These are phyloP conservation scores for Lasioglossum baleicum DNA, from an alignment of 1,140 invertebrate species.

Conservation along the genomic window DNA sequence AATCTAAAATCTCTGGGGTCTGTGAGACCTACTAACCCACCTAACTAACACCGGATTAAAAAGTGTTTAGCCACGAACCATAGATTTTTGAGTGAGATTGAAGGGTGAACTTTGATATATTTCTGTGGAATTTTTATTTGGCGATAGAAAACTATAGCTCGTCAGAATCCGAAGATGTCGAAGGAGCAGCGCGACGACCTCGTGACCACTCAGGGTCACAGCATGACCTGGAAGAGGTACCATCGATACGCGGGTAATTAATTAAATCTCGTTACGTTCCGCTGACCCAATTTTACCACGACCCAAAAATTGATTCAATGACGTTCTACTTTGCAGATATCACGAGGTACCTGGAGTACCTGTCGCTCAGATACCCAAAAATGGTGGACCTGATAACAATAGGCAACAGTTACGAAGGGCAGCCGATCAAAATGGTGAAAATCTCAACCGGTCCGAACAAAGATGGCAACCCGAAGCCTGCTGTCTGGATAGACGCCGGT, in stretches of 20 bases:
- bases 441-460: constrained; percentile 77
- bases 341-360: constrained; percentile 86
- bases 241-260: constrained; percentile 82
- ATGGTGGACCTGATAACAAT: constrained; percentile 86
- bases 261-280: too few species aligned
- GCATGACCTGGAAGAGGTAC: constrained; percentile 91
- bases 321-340: constrained; percentile 80
- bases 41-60: too few species aligned
- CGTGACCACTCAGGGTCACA: constrained; percentile 82
- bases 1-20: too few species aligned
- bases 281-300: neutral
- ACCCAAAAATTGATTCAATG: neutral
- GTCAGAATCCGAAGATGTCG: constrained; percentile 83
- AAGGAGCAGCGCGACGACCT: constrained; percentile 82
- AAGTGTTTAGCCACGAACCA: too few species aligned
- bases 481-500: constrained; percentile 84
- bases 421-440: constrained; percentile 86
- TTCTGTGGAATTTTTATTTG: neutral
- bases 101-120: too few species aligned
- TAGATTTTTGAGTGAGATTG: too few species aligned
- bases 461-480: constrained; percentile 76
- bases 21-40: too few species aligned
- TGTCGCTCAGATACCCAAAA: constrained; percentile 86
- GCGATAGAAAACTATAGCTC: constrained; percentile 83
- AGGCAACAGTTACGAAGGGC: constrained; percentile 87